A percentile compares a stretch with the other conserved stretches of the same genome.
These are phyloP conservation scores for Polyommatus icarus DNA, from an alignment of 2,888 invertebrate species.

Conservation along the genomic window DNA sequence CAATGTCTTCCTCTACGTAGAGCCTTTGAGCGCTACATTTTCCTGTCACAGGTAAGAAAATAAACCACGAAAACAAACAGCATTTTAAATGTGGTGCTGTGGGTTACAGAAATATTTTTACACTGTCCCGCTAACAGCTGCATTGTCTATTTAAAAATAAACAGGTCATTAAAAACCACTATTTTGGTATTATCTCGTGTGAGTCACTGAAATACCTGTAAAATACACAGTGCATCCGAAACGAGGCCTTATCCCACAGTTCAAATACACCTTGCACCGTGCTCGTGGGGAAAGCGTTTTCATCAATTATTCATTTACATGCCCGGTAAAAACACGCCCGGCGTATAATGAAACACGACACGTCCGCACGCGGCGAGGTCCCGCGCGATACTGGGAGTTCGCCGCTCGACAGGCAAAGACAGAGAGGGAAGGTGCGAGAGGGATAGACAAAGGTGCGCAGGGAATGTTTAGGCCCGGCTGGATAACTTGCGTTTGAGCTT, in stretches of 20 bases:
- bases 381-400: conserved; percentile 68
- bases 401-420: conserved; percentile 52
- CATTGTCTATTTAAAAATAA: conserved; percentile 9
- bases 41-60: neutral
- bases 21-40: neutral
- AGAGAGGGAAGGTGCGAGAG: conserved; percentile 50
- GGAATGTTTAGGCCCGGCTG: conserved; percentile 74
- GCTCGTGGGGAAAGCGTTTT: conserved; percentile 54
- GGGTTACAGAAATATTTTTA: conserved; percentile 1
- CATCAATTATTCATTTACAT: conserved; percentile 68
- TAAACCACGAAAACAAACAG: neutral
- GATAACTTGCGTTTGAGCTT: conserved; percentile 67
- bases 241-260: conserved; percentile 57
- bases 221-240: conserved; percentile 56
- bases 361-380: conserved; percentile 57
- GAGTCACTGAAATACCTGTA: conserved; percentile 8
- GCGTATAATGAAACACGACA: conserved; percentile 46
- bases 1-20: neutral
- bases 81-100: neutral
- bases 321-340: conserved; percentile 66
- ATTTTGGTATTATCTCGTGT: neutral
- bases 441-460: conserved; percentile 72
- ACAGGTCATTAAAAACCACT: conserved; percentile 1
- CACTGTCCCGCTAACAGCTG: conserved; percentile 4
- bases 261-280: conserved; percentile 43